phyloP scores from a whole-genome alignment of 2,888 invertebrate genomes.

The Torymus aiolomorphi region DNA sequence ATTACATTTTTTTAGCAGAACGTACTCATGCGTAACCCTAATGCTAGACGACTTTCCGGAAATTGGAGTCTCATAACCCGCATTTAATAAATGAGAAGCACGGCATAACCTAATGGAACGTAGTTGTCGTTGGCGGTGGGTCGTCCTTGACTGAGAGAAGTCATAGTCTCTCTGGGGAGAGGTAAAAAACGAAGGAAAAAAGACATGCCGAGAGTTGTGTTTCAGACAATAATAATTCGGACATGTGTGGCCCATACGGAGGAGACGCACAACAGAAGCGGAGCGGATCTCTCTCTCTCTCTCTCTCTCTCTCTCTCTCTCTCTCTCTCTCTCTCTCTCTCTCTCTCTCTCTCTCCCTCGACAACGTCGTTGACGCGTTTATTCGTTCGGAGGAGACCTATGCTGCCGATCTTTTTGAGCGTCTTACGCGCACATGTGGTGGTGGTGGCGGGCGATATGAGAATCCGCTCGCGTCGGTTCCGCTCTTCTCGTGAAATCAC shows the following conservation, averaged over 20 bases:
- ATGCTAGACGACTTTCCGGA: not conserved
- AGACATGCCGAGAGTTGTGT: conserved; percentile 60
- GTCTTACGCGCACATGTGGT: conserved; percentile 24
- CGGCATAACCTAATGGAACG: not conserved
- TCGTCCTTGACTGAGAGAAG: not conserved
- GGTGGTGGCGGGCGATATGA: not conserved
- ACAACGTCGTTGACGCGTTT: not conserved
- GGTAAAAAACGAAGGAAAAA: conserved; percentile 2
- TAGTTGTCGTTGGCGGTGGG: too few species aligned
- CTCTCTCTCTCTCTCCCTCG: conserved; percentile 10
- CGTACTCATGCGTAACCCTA: not conserved
- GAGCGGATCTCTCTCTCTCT: conserved; percentile 45
- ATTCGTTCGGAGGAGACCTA: not conserved
- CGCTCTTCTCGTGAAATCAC: conserved; percentile 48
- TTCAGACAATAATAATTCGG: conserved; percentile 73
- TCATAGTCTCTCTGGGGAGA: conserved; percentile 25
- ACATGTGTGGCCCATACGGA: conserved; percentile 73
- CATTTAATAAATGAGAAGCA: not conserved
- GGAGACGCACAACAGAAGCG: conserved; percentile 65
- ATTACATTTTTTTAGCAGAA: not conserved
- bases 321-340: conserved; percentile 6
- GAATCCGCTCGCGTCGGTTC: conserved; percentile 28
- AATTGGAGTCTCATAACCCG: not conserved
- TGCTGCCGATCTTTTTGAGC: conserved; percentile 6
- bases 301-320: conserved; percentile 7